Percentiles rank a stretch among this genome's conserved stretches.
phyloP scores from a whole-genome alignment of 2,797 vertebrate genomes.

The Crax fasciolata region DNA sequence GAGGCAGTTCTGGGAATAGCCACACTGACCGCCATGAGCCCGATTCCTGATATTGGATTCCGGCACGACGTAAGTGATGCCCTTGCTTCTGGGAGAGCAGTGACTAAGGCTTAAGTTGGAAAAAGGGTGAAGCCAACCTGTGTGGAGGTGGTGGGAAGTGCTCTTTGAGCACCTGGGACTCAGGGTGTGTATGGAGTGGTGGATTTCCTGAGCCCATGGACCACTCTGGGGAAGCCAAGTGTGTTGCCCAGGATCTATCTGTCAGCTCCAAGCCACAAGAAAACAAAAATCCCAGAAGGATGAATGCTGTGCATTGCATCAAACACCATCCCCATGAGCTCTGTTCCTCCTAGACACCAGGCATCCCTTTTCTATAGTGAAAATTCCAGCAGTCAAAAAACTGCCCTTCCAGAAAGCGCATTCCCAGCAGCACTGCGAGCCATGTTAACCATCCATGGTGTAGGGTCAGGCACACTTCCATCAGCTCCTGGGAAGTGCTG shows the following conservation, averaged over 20 bases:
- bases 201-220: accelerated
- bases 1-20: conserved; percentile 7
- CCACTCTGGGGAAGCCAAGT: not conserved
- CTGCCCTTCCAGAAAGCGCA: not conserved
- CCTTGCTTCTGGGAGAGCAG: not conserved
- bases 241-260: not conserved
- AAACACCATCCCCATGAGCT: not conserved
- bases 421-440: accelerated
- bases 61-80: not conserved
- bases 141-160: not conserved
- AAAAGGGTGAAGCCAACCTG: not conserved
- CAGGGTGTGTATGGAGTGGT: accelerated
- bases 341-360: not conserved
- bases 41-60: accelerated
- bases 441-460: not conserved
- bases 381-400: not conserved
- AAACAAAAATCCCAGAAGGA: not conserved
- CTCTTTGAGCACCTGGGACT: not conserved
- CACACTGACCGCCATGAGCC: accelerated
- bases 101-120: not conserved
- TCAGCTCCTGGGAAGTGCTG: not conserved
- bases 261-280: not conserved
- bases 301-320: too few relatives aligned
- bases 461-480: accelerated
- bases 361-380: not conserved